phyloP scores from a whole-genome alignment of 2,888 invertebrate genomes.

The Parasteatoda lunata region DNA sequence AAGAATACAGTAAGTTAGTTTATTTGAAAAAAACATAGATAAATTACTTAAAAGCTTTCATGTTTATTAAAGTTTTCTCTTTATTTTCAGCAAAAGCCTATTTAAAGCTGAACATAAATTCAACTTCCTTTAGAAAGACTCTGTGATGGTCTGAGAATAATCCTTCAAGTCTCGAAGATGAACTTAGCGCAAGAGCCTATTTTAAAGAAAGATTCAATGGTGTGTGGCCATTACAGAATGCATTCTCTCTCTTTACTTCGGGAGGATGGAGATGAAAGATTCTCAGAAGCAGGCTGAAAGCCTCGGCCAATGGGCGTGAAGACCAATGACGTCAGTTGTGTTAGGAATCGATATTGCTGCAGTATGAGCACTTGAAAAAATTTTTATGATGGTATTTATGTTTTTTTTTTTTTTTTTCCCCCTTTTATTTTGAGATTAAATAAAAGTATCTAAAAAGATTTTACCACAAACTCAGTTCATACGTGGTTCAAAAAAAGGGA shows the following conservation, averaged over 20 bases:
- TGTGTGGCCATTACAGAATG: constrained; percentile 61
- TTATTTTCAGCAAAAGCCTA: too few relatives aligned
- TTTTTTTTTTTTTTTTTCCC: constrained; percentile 12
- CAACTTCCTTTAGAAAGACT: constrained; percentile 25
- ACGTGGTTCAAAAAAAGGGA: too few relatives aligned
- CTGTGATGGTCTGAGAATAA: constrained; percentile 58
- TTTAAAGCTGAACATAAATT: neutral
- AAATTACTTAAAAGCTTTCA: too few relatives aligned
- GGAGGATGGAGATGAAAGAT: constrained; percentile 63
- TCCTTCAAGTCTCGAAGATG: constrained; percentile 41
- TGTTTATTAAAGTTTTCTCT: too few relatives aligned
- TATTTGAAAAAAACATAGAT: too few relatives aligned
- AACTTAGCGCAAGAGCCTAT: constrained; percentile 43
- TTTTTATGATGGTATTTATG: constrained; percentile 63
- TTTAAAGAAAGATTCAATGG: constrained; percentile 55
- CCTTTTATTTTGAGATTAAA: constrained; percentile 1
- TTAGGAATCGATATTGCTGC: constrained; percentile 67
- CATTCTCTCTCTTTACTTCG: constrained; percentile 39
- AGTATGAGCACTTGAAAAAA: constrained; percentile 62
- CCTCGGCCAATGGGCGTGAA: constrained; percentile 64
- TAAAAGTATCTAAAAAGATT: neutral
- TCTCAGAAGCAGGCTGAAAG: constrained; percentile 58
- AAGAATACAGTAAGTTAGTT: too few relatives aligned
- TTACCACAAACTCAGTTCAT: too few relatives aligned
- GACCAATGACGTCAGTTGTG: constrained; percentile 63